Evolutionary conservation across 2,113 vertebrate genomes (phyloP), one percentile per base, ranked within the genome.

Genomic region (Lichenostomus cassidix): DNA sequence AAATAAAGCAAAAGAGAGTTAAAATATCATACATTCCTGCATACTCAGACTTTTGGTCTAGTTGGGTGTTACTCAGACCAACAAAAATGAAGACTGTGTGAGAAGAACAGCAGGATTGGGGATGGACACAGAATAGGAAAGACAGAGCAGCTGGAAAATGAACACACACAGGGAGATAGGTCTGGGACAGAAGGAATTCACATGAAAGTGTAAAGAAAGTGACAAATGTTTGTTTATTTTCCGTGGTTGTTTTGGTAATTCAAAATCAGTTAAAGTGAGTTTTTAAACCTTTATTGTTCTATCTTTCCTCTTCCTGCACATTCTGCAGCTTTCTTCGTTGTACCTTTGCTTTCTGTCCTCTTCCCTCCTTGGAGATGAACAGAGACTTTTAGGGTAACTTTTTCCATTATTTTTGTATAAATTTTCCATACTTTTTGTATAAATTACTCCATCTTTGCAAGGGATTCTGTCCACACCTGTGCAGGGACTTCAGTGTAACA

Each of bases 361-460:
- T 63, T 80, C 37, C 33, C 28, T 68, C 23, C 11, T 39, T 53
- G 35, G 22, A 53, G 10, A 29, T 29, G 9, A 42, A 12, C 6
- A 15, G 11, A 85, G 42, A 37, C 19, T 42, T 62, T 59, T 35
- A 67, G n/a, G 11, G 9, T 31, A 87, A 62, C 20, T 16, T 56
- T 76, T 68, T 4, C 46, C 22, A 15, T 82, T 67, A 12, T 50
- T 75, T 37, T 37, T 37, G 37, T 37, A 37, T 37, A 37, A 37
- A 37, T 80, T 53, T 28, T 25, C 15, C 3, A 6, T n/a, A 4
- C 0, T 4, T 55, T 44, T 19, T 73, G 19, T 52, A 10, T 25
- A 24, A 28, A 10, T 74, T 63, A 20, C 9, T 39, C 1, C 27
- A 12, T 69, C 31, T 15, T 53, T 58, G 10, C 0, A 0, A 42